A percentile compares a stretch with the other conserved stretches of the same genome.
These are phyloP conservation scores for Nephrotoma guestfalica DNA, from an alignment of 2,888 invertebrate genomes.

Conservation along the genomic window DNA sequence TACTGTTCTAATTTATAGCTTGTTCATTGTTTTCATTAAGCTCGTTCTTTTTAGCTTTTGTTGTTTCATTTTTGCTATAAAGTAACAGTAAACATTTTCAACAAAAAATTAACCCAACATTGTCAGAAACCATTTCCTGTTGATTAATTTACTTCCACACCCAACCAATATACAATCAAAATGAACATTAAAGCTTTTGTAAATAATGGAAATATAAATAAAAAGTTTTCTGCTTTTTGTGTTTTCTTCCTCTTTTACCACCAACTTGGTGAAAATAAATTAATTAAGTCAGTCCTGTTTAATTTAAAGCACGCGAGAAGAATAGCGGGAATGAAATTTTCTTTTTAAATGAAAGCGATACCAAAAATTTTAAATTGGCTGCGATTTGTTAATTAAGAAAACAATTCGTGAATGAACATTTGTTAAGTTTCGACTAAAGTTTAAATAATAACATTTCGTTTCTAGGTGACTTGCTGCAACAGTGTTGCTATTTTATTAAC, in stretches of 20 bases:
- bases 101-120: not conserved
- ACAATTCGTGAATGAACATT: no score
- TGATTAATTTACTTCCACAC: not conserved
- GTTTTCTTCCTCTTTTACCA: not conserved
- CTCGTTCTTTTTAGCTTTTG: not conserved
- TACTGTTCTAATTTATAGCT: not conserved
- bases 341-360: no score
- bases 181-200: not conserved
- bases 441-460: no score
- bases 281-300: not conserved
- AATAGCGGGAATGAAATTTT: no score
- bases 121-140: not conserved
- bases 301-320: not conserved
- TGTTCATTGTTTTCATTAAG: not conserved
- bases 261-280: not conserved
- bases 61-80: not conserved
- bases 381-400: no score
- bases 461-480: no score
- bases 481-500: no score
- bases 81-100: not conserved
- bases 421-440: no score
- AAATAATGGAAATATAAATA: not conserved
- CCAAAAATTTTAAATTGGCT: no score
- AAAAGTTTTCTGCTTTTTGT: not conserved
- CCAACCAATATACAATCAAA: not conserved